These are phyloP conservation scores for Hesperophylax magnus DNA, from an alignment of 1,140 invertebrate genomes.

Conservation along the genomic window DNA sequence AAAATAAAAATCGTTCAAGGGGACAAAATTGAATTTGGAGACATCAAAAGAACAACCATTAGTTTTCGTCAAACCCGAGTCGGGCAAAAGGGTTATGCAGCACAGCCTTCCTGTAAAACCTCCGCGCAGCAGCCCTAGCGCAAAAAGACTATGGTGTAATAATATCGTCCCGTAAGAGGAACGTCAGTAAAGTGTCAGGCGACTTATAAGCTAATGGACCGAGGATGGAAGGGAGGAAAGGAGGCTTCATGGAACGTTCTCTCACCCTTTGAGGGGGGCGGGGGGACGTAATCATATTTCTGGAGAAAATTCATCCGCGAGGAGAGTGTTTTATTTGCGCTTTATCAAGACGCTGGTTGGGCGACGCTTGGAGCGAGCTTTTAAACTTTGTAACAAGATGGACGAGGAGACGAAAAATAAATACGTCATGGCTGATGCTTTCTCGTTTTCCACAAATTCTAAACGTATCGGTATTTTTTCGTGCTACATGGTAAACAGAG, in stretches of 20 bases:
- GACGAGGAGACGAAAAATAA: too few species aligned
- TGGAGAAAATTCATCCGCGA: neutral
- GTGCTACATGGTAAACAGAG: too few species aligned
- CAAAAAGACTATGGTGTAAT: neutral
- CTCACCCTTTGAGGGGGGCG: neutral
- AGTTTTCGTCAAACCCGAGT: neutral
- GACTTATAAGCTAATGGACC: constrained; percentile 34
- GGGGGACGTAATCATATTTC: constrained; percentile 19
- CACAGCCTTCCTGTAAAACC: neutral
- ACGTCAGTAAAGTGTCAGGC: constrained; percentile 27
- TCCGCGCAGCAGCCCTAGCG: neutral
- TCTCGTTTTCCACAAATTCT: too few species aligned
- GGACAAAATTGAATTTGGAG: too few species aligned
- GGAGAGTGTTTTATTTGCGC: neutral
- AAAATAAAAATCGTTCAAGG: too few species aligned
- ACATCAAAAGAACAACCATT: neutral
- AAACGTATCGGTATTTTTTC: too few species aligned
- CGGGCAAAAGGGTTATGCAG: neutral
- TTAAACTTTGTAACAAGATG: too few species aligned
- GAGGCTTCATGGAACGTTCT: neutral
- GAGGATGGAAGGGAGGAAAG: constrained; percentile 6
- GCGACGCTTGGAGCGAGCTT: too few species aligned
- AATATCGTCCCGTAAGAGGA: constrained; percentile 19
- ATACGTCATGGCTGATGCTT: too few species aligned
- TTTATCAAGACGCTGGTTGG: neutral